Conservation (phyloP, 2,888 invertebrate genomes). For the Drosophila fungiperda region DNA sequence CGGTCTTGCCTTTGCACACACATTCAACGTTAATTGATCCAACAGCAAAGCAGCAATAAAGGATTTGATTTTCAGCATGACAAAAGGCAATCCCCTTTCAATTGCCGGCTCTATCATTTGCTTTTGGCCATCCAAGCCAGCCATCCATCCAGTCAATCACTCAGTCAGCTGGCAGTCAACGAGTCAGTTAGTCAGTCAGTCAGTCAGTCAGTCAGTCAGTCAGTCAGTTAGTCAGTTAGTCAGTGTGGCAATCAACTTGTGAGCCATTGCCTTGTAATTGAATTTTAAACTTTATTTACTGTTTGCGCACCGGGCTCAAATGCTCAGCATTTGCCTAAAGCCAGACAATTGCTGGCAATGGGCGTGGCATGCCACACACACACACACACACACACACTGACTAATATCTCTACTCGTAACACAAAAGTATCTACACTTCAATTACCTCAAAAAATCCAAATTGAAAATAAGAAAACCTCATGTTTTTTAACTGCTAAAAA, state of each 20-base stretch:
- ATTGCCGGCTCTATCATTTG: conserved; percentile 56
- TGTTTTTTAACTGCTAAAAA: conserved; percentile 42
- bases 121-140: conserved; percentile 46
- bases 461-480: conserved; percentile 25
- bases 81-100: conserved; percentile 69
- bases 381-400: background rate
- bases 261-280: conserved; percentile 77
- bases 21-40: conserved; percentile 80
- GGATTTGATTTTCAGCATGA: conserved; percentile 78
- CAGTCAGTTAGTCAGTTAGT: conserved; percentile 23
- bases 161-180: conserved; percentile 23
- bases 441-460: conserved; percentile 52
- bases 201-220: background rate
- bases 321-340: conserved; percentile 50
- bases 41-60: conserved; percentile 79
- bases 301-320: conserved; percentile 52
- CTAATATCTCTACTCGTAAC: conserved; percentile 30
- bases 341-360: conserved; percentile 52
- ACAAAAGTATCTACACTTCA: conserved; percentile 72
- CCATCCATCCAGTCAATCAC: conserved; percentile 21
- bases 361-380: conserved; percentile 28
- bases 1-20: conserved; percentile 77
- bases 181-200: conserved; percentile 11
- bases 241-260: conserved; percentile 71
- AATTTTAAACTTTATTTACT: conserved; percentile 80